phyloP scores from a whole-genome alignment of 2,797 vertebrate species.

The Tamandua tetradactyla region DNA sequence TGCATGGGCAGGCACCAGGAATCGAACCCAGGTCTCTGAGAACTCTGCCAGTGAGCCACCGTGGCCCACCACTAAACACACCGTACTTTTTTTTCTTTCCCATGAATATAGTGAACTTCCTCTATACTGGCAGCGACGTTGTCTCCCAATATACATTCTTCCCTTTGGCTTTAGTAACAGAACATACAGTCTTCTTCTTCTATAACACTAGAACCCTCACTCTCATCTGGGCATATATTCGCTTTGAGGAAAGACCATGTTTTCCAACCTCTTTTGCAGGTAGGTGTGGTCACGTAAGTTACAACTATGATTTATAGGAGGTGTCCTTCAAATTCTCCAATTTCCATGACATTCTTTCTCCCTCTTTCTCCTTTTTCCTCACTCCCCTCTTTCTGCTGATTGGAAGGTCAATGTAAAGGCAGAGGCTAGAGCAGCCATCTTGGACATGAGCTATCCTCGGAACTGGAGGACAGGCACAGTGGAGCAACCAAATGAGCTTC shows the following conservation, averaged over 20 bases:
- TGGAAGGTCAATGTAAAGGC: not conserved
- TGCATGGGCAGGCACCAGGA: too few species aligned
- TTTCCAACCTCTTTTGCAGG: not conserved
- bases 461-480: not conserved
- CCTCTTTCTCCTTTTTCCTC: too few species aligned
- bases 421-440: not conserved
- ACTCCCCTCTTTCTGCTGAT: not conserved
- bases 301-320: not conserved
- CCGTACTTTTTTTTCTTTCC: not conserved
- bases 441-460: not conserved
- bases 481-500: not conserved
- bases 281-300: not conserved
- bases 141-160: not conserved
- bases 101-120: not conserved
- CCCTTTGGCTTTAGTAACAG: not conserved
- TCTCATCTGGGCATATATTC: not conserved
- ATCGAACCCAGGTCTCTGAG: too few species aligned
- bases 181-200: not conserved
- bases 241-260: not conserved
- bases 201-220: not conserved
- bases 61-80: too few species aligned
- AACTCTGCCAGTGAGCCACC: too few species aligned
- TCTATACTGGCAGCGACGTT: too few species aligned
- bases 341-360: not conserved
- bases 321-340: not conserved